These are phyloP conservation scores for Mohoua ochrocephala DNA, from an alignment of 2,113 vertebrate genomes.

Conservation along the genomic window DNA sequence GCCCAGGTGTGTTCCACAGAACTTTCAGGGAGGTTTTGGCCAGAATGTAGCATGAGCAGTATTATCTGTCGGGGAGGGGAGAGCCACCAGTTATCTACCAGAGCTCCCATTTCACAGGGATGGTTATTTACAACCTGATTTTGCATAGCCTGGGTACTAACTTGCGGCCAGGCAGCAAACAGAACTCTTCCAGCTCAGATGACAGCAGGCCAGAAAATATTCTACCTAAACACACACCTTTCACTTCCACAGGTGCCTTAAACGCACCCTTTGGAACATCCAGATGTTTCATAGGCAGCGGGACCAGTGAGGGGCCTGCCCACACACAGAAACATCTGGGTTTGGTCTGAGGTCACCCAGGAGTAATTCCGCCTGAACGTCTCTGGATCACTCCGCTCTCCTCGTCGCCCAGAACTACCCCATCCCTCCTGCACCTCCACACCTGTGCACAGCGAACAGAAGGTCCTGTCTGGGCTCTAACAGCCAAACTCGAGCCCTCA, in stretches of 20 bases:
- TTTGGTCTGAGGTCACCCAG: background rate
- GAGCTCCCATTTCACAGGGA: background rate
- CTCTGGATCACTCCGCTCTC: background rate
- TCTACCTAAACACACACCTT: background rate
- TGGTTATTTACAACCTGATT: background rate
- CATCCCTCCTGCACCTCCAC: background rate
- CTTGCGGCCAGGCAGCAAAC: background rate
- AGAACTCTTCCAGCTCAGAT: background rate
- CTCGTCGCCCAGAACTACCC: background rate
- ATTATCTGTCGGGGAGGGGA: background rate
- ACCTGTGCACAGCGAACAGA: background rate
- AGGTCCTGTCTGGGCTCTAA: background rate
- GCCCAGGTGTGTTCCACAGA: background rate
- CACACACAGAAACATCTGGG: background rate
- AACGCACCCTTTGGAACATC: background rate
- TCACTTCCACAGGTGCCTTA: background rate
- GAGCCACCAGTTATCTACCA: background rate
- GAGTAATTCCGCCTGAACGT: background rate
- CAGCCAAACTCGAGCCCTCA: rapidly evolving
- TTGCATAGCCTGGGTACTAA: background rate
- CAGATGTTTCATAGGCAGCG: background rate
- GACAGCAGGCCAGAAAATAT: background rate
- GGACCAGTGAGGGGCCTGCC: background rate
- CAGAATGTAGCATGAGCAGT: background rate
- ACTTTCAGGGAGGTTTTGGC: background rate